Evolutionary conservation across 2,888 invertebrate genomes (phyloP).

Genomic region (Zygothrica quintamaculata): DNA sequence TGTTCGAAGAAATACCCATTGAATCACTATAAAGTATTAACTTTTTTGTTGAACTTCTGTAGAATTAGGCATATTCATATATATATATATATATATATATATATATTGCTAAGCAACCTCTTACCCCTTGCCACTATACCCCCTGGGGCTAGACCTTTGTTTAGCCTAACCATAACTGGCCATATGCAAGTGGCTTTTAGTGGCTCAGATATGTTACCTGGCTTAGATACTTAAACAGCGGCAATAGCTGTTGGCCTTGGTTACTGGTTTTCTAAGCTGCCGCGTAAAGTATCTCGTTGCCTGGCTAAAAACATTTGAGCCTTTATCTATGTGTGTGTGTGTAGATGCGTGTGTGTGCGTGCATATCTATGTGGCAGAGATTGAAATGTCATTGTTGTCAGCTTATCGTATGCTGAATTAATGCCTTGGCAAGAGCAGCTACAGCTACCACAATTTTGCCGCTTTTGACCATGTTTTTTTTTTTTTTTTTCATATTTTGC

Average conservation of each 20-base stretch:
- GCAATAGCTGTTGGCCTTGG: conserved; percentile 74
- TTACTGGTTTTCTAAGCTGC: conserved; percentile 67
- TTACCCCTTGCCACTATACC: too few species aligned
- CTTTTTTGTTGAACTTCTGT: too few species aligned
- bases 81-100: too few species aligned
- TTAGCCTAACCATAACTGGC: conserved; percentile 15
- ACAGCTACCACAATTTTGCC: conserved; percentile 19
- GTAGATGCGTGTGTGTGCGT: conserved; percentile 14
- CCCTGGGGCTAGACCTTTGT: not conserved
- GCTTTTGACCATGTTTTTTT: conserved; percentile 27
- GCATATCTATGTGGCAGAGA: conserved; percentile 38
- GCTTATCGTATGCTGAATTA: conserved; percentile 64
- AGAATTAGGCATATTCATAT: too few species aligned
- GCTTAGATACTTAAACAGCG: conserved; percentile 29
- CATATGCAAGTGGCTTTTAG: conserved; percentile 28
- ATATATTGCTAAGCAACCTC: too few species aligned
- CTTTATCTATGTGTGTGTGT: conserved; percentile 21
- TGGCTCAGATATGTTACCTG: conserved; percentile 31
- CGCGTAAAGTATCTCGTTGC: conserved; percentile 52
- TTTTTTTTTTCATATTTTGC: conserved; percentile 32
- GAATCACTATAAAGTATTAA: too few species aligned
- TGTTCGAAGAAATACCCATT: too few species aligned
- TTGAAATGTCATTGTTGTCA: conserved; percentile 78
- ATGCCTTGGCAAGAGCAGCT: conserved; percentile 50
- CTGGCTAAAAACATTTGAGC: conserved; percentile 34